phyloP scores from a whole-genome alignment of 2,888 invertebrate genomes.

The Zhuqinia jingwanae region DNA sequence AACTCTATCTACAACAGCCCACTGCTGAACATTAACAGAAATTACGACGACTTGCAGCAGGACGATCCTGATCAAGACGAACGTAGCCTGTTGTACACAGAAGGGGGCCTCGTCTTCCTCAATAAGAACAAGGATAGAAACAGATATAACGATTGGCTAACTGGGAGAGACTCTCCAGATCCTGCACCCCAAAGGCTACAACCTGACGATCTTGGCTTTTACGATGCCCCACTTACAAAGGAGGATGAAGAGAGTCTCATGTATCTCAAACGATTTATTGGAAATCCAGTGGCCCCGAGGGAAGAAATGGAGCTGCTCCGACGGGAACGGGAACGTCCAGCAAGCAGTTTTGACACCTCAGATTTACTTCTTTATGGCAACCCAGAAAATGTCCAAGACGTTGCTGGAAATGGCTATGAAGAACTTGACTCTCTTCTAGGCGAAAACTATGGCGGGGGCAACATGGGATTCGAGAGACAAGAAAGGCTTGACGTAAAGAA shows the following conservation, averaged over 20 bases:
- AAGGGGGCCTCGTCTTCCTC: slow-evolving; percentile 84
- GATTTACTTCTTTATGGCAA: slow-evolving; percentile 53
- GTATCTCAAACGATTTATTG: slow-evolving; percentile 70
- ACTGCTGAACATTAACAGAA: slow-evolving; percentile 35
- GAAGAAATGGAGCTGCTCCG: slow-evolving; percentile 52
- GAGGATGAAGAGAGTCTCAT: slow-evolving; percentile 67
- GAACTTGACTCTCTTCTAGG: slow-evolving; percentile 47
- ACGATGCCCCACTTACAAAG: slow-evolving; percentile 61
- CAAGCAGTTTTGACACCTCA: slow-evolving; percentile 28
- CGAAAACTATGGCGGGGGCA: slow-evolving; percentile 53
- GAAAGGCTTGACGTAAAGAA: slow-evolving; percentile 96
- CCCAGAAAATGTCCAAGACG: slow-evolving; percentile 56
- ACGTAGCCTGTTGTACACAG: slow-evolving; percentile 82
- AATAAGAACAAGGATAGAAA: slow-evolving; percentile 71
- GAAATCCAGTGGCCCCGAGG: slow-evolving; percentile 31
- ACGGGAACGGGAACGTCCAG: slow-evolving; percentile 41
- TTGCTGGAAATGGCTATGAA: slow-evolving; percentile 70
- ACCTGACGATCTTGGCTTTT: slow-evolving; percentile 58
- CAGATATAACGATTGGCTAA: slow-evolving; percentile 53
- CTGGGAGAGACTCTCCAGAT: background rate
- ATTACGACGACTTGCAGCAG: slow-evolving; percentile 55
- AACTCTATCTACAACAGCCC: slow-evolving; percentile 38
- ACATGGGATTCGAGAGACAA: slow-evolving; percentile 87
- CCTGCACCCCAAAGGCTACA: background rate
- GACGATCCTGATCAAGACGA: slow-evolving; percentile 63